Evolutionary conservation across 2,888 invertebrate genomes (phyloP), one percentile per base, ranked within the genome.

Genomic region (Phengaris arion): DNA sequence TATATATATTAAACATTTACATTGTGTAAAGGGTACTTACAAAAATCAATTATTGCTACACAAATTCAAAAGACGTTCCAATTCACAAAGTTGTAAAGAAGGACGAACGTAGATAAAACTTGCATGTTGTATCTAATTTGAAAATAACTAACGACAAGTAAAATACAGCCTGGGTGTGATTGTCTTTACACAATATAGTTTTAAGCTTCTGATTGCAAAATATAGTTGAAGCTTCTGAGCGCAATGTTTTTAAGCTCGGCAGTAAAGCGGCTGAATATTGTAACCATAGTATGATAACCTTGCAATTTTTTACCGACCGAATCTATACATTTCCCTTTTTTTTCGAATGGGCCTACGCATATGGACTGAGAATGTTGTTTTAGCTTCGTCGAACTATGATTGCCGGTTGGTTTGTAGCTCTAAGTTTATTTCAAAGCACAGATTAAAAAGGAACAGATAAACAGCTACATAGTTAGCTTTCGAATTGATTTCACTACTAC

Each of bases 181-280:
- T 57, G n/a, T 57, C 55, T 57, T 57, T 57, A 57, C 57, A 57
- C 57, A 57, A 57, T 57, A 57, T 57, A 15, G 15, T 57, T 57
- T 57, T n/a, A 59, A 22, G 59, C 55, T 22, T 9, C 15, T 9
- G 15, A 8, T 59, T 59, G 15, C 22, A 22, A 59, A 59, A 59
- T 9, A 35, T 35, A 35, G 35, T 35, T 35, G 35, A 35, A 35
- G 35, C 35, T 35, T 35, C 35, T 35, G 35, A 35, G 35, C 7
- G 22, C 15, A 7, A 59, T 59, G 59, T 8, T 59, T 59, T 59
- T 9, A 59, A 59, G 10, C 59, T 22, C 10, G n/a, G 15, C 22
- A 59, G n/a, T 8, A 15, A 15, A 22, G 15, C n/a, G 8, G 4
- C 6, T n/a, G 15, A 55, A 7, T 55, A 55, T 12, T 57, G 15